These are phyloP conservation scores for Mesorhabditis spiculigera DNA, from an alignment of 2,888 invertebrate species.

Conservation along the genomic window DNA sequence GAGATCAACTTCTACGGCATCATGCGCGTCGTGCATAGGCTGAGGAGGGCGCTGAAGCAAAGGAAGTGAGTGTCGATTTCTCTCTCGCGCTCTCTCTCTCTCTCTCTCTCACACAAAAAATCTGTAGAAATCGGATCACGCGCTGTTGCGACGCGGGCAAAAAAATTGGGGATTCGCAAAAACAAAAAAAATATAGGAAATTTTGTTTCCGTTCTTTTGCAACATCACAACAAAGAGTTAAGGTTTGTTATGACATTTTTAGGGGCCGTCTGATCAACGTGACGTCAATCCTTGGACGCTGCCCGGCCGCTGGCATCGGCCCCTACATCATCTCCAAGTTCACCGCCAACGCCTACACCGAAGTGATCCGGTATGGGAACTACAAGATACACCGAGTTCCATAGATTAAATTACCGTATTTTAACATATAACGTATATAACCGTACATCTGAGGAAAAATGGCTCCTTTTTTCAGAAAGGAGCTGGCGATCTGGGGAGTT, in stretches of 20 bases:
- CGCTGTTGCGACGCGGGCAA: no score
- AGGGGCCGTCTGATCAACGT: not conserved
- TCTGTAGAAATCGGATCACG: no score
- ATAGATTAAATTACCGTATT: no score
- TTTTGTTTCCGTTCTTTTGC: no score
- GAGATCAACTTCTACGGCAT: not conserved
- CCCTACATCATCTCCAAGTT: not conserved
- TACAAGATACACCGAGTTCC: not conserved
- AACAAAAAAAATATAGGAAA: no score
- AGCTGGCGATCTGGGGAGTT: not conserved
- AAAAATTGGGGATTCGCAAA: no score
- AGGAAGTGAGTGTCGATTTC: not conserved
- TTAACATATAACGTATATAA: no score
- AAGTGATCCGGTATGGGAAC: not conserved
- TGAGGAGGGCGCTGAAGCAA: not conserved
- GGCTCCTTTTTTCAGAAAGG: not conserved
- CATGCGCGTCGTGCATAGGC: not conserved
- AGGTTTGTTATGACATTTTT: not conserved
- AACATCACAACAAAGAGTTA: no score
- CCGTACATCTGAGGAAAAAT: no score
- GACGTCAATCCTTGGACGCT: conserved; percentile 2
- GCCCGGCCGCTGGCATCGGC: conserved; percentile 5
- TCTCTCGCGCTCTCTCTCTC: no score
- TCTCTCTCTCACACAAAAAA: no score
- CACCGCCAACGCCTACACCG: not conserved